Conservation (phyloP, 2,797 vertebrate species). For the Tauraco hartlaubi region DNA sequence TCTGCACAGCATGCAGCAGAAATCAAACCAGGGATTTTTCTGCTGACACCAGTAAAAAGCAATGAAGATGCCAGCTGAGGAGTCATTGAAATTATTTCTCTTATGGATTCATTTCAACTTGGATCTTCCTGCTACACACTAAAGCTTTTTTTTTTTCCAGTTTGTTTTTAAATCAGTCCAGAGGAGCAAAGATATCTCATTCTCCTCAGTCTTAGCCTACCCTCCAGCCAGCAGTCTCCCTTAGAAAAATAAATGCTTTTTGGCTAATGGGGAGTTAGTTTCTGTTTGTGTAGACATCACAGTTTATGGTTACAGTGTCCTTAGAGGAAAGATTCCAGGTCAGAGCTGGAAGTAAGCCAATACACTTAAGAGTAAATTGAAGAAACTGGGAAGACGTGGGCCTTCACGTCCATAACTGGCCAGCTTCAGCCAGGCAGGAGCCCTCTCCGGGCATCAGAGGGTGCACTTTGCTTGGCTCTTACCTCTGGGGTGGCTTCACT, state of each 20-base stretch:
- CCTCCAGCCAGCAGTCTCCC: neutral
- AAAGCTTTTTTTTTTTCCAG: neutral
- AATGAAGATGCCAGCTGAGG: neutral
- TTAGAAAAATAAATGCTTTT: neutral
- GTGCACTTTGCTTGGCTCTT: neutral
- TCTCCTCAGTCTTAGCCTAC: neutral
- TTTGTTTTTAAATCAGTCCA: neutral
- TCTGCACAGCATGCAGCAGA: neutral
- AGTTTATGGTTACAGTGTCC: neutral
- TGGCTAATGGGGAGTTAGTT: neutral
- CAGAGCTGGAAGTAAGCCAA: neutral
- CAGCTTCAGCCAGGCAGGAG: neutral
- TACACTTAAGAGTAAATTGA: neutral
- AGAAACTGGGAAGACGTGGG: neutral
- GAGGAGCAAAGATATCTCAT: neutral
- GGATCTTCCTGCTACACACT: neutral
- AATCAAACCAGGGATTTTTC: neutral
- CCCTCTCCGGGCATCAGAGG: neutral
- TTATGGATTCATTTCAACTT: neutral
- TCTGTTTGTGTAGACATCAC: neutral
- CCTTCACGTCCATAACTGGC: neutral
- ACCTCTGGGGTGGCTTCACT: conserved; percentile 94
- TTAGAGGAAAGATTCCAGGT: neutral
- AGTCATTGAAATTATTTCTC: neutral
- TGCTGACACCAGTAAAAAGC: neutral